phyloP scores from a whole-genome alignment of 2,113 vertebrate species.

The Collichthys lucidus region DNA sequence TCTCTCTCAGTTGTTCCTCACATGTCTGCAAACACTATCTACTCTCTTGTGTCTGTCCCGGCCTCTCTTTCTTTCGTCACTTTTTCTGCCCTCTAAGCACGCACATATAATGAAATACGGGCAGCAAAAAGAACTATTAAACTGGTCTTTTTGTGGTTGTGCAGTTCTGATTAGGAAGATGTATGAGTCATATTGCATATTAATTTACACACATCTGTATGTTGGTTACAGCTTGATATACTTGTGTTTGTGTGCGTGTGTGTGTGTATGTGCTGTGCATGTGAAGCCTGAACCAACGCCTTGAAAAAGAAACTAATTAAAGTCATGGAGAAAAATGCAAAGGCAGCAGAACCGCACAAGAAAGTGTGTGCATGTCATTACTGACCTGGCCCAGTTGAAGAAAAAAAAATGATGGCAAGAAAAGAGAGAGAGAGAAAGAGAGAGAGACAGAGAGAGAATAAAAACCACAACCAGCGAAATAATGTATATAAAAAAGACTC shows the following conservation, averaged over 20 bases:
- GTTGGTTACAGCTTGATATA: constrained; percentile 33
- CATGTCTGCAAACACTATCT: constrained; percentile 34
- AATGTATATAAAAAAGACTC: constrained; percentile 76
- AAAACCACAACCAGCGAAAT: constrained; percentile 76
- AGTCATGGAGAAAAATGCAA: constrained; percentile 75
- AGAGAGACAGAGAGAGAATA: constrained; percentile 44
- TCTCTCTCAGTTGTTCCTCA: constrained; percentile 32
- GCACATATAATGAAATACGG: constrained; percentile 29
- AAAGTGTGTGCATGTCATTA: constrained; percentile 77
- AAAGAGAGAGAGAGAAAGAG: constrained; percentile 34
- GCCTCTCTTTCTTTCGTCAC: constrained; percentile 24
- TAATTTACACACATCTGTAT: constrained; percentile 45
- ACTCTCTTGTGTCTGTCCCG: constrained; percentile 9
- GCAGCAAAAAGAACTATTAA: constrained; percentile 27
- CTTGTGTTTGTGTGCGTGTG: constrained; percentile 17
- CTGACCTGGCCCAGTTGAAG: constrained; percentile 68
- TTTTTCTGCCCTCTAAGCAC: constrained; percentile 30
- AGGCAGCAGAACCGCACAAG: constrained; percentile 72
- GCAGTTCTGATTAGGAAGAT: constrained; percentile 46
- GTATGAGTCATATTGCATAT: constrained; percentile 56
- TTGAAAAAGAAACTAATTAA: constrained; percentile 81
- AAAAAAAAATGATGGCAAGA: constrained; percentile 57
- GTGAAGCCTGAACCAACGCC: constrained; percentile 63
- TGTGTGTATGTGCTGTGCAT: constrained; percentile 34
- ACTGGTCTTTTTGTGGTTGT: constrained; percentile 37